Evolutionary conservation across 2,797 vertebrate species (phyloP).

Genomic region (Oreochromis grahami): DNA sequence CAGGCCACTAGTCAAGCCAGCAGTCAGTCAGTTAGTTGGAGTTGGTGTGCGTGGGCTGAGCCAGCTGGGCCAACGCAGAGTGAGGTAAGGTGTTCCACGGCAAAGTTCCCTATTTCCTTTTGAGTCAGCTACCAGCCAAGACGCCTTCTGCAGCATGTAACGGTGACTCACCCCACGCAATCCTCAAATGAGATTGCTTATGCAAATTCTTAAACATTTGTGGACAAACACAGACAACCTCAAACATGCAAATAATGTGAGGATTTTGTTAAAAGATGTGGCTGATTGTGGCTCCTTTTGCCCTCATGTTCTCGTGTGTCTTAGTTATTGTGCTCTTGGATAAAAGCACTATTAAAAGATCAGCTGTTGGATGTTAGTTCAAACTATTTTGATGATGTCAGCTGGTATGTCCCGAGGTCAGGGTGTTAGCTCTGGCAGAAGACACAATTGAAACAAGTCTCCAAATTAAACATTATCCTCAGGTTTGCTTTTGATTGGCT

Average conservation of each 20-base stretch:
- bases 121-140: constrained; percentile 51
- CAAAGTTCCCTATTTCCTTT: constrained; percentile 50
- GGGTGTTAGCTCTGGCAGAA: constrained; percentile 13
- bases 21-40: constrained; percentile 14
- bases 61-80: constrained; percentile 33
- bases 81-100: constrained; percentile 72
- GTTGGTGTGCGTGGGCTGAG: constrained; percentile 56
- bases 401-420: constrained; percentile 51
- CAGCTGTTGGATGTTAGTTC: constrained; percentile 58
- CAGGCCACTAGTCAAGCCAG: constrained; percentile 39
- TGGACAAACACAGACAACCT: not conserved
- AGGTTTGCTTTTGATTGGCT: not conserved
- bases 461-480: not conserved
- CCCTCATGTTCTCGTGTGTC: not conserved
- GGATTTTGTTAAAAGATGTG: not conserved
- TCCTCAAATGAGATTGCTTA: not conserved
- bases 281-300: not conserved
- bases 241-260: constrained; percentile 7
- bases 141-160: constrained; percentile 16
- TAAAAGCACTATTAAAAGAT: constrained; percentile 37
- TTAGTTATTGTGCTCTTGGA: constrained; percentile 32
- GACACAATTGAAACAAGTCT: not conserved
- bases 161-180: constrained; percentile 30
- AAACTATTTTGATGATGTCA: constrained; percentile 57
- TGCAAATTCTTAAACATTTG: constrained; percentile 23